phyloP scores from a whole-genome alignment of 2,797 vertebrate species.

The Catharus ustulatus region DNA sequence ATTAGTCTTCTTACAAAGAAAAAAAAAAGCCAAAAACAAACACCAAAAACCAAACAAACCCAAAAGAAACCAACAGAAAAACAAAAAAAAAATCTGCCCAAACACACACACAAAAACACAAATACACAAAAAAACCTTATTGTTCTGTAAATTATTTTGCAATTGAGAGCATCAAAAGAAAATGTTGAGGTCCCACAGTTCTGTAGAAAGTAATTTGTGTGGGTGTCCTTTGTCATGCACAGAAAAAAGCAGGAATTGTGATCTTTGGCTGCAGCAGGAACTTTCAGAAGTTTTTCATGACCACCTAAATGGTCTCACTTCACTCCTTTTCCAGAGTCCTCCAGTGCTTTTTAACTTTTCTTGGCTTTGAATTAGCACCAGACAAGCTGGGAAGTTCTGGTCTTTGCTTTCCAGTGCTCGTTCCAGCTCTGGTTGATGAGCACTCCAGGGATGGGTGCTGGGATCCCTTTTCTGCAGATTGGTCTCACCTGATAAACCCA shows the following conservation, averaged over 20 bases:
- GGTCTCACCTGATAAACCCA: neutral
- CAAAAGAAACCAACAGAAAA: neutral
- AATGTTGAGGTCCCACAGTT: neutral
- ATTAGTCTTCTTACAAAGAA: neutral
- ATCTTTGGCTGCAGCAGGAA: neutral
- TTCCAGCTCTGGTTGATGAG: neutral
- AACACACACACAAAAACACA: no score
- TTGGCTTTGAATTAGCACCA: neutral
- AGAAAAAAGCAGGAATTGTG: neutral
- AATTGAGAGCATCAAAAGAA: neutral
- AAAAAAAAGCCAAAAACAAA: no score
- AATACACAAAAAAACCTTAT: fast-evolving
- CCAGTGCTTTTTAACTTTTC: neutral
- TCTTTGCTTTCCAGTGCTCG: neutral
- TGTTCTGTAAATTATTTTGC: fast-evolving
- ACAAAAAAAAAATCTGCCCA: neutral
- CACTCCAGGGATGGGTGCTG: neutral
- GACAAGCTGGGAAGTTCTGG: neutral
- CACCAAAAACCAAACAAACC: neutral
- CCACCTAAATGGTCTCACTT: neutral
- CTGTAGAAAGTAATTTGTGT: neutral
- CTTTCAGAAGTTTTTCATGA: neutral
- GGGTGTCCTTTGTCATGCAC: neutral
- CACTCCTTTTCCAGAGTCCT: neutral
- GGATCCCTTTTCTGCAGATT: neutral